Conservation (phyloP, 1,140 invertebrate genomes). For the Temnothorax curvispinosus region DNA sequence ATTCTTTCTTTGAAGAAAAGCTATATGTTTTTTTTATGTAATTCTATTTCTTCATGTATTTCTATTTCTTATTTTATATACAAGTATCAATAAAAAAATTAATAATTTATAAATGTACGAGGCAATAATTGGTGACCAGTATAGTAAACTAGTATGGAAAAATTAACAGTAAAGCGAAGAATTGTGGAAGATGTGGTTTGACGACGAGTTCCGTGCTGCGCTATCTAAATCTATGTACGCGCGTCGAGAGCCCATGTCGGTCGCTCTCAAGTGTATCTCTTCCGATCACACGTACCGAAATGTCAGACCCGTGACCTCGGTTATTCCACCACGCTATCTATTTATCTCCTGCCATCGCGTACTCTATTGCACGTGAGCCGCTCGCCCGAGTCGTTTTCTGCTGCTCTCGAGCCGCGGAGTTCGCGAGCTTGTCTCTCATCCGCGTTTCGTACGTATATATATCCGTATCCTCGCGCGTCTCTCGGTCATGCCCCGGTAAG, state of each 20-base stretch:
- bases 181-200: neutral
- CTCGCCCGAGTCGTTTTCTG: neutral
- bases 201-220: slow-evolving; percentile 35
- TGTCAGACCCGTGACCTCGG: slow-evolving; percentile 80
- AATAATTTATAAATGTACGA: neutral
- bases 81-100: neutral
- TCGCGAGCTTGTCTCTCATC: slow-evolving; percentile 46
- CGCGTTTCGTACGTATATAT: neutral
- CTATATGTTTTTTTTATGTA: neutral
- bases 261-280: slow-evolving; percentile 75
- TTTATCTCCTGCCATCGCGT: slow-evolving; percentile 41
- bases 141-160: too few relatives aligned
- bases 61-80: neutral
- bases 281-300: slow-evolving; percentile 82
- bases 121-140: neutral
- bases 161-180: neutral
- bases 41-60: neutral
- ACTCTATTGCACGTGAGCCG: slow-evolving; percentile 28
- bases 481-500: slow-evolving; percentile 74
- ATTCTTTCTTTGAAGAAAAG: neutral
- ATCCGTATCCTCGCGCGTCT: slow-evolving; percentile 14
- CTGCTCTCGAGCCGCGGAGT: slow-evolving; percentile 55
- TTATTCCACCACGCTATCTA: slow-evolving; percentile 49
- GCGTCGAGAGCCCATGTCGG: slow-evolving; percentile 30
- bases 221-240: slow-evolving; percentile 74